A percentile compares a stretch with the other conserved stretches of the same genome.
phyloP scores from a whole-genome alignment of 2,113 vertebrate species.

The Engraulis encrasicolus region DNA sequence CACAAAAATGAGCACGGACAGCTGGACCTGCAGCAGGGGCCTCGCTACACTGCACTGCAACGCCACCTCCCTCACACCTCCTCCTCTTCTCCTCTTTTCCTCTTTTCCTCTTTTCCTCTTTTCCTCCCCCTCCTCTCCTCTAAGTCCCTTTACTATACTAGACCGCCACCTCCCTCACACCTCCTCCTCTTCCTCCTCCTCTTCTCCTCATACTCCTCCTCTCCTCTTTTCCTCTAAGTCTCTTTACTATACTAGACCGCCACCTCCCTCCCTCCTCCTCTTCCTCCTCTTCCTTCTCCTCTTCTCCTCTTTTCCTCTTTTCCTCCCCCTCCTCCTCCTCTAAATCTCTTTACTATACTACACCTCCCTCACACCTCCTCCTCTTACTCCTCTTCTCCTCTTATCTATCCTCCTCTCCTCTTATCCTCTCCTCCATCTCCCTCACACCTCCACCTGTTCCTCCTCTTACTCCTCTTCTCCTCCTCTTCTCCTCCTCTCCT shows the following conservation, averaged over 20 bases:
- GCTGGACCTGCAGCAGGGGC: slow-evolving; percentile 80
- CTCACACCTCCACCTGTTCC: not conserved
- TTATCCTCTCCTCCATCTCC: not conserved
- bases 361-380: not conserved
- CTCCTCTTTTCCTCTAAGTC: not conserved
- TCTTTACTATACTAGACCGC: not conserved
- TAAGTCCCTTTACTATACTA: not conserved
- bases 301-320: not conserved
- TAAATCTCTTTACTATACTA: no score
- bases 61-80: not conserved
- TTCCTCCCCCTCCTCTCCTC: not conserved
- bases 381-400: not conserved
- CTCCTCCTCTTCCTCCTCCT: not conserved
- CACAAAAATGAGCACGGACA: slow-evolving; percentile 95
- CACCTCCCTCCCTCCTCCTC: not conserved
- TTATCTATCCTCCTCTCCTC: no score
- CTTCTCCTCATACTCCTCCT: not conserved
- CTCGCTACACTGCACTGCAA: slow-evolving; percentile 25
- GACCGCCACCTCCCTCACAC: not conserved
- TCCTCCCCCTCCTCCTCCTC: slow-evolving; percentile 19
- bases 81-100: not conserved
- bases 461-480: not conserved
- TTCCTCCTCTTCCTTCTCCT: no score
- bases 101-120: not conserved
- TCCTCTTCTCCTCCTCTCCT: not conserved